phyloP scores from a whole-genome alignment of 2,888 invertebrate genomes.

The Rotaria magnacalcarata region DNA sequence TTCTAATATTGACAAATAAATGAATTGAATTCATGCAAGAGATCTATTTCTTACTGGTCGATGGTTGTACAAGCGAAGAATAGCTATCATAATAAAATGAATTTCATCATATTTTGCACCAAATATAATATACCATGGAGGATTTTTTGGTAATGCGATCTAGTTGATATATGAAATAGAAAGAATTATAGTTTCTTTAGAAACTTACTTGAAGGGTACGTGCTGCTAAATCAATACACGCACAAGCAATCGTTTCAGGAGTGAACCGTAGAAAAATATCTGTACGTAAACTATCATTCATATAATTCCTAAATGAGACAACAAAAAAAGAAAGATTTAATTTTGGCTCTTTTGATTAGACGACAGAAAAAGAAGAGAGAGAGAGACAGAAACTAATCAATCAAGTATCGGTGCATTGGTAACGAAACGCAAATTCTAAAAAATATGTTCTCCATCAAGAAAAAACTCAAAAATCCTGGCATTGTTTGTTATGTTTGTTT shows the following conservation, averaged over 20 bases:
- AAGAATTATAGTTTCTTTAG: background rate
- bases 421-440: background rate
- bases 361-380: background rate
- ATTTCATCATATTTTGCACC: constrained; percentile 77
- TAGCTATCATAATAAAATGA: constrained; percentile 74
- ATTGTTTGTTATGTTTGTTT: background rate
- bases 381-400: background rate
- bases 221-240: constrained; percentile 93
- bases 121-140: constrained; percentile 83
- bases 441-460: background rate
- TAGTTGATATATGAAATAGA: background rate
- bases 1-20: constrained; percentile 11
- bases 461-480: too few relatives aligned
- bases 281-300: constrained; percentile 95
- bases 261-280: constrained; percentile 91
- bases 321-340: background rate
- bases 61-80: constrained; percentile 71
- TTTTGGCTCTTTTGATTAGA: background rate
- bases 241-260: constrained; percentile 95
- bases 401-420: background rate
- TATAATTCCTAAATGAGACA: constrained; percentile 72
- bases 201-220: constrained; percentile 60
- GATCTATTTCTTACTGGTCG: constrained; percentile 36
- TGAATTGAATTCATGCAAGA: background rate
- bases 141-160: constrained; percentile 74